Conservation (phyloP, 2,888 invertebrate species). For the Acleris emargana region DNA sequence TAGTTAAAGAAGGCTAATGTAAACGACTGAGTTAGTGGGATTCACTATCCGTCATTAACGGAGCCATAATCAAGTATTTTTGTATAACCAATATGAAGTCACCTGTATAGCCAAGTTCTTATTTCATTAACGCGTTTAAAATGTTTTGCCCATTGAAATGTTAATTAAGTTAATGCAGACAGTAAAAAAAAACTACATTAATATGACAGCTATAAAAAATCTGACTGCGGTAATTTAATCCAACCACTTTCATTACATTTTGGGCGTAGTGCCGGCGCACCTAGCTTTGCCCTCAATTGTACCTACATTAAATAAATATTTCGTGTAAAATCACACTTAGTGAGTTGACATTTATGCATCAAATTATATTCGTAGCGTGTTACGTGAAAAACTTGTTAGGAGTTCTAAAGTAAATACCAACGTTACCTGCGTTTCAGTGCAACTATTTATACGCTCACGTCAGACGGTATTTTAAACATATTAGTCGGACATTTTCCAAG, state of each 20-base stretch:
- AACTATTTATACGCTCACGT: slow-evolving; percentile 42
- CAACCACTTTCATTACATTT: slow-evolving; percentile 33
- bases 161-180: slow-evolving; percentile 5
- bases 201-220: slow-evolving; percentile 33
- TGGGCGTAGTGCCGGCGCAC: slow-evolving; percentile 42
- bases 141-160: background rate
- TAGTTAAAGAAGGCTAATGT: no score
- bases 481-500: slow-evolving; percentile 49
- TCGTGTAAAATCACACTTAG: slow-evolving; percentile 34
- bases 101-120: no score
- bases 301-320: slow-evolving; percentile 36
- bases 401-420: slow-evolving; percentile 62
- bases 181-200: slow-evolving; percentile 11
- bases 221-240: slow-evolving; percentile 32
- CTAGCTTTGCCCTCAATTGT: slow-evolving; percentile 49
- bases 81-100: no score
- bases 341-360: background rate
- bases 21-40: no score
- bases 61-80: no score
- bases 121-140: no score
- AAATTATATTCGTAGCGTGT: background rate
- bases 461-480: slow-evolving; percentile 31
- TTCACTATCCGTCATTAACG: no score
- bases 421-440: slow-evolving; percentile 59
- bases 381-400: slow-evolving; percentile 56